Percentiles rank a stretch among this genome's conserved stretches.
Conservation (phyloP, 2,888 invertebrate genomes). For the Polydrusus tereticollis region DNA sequence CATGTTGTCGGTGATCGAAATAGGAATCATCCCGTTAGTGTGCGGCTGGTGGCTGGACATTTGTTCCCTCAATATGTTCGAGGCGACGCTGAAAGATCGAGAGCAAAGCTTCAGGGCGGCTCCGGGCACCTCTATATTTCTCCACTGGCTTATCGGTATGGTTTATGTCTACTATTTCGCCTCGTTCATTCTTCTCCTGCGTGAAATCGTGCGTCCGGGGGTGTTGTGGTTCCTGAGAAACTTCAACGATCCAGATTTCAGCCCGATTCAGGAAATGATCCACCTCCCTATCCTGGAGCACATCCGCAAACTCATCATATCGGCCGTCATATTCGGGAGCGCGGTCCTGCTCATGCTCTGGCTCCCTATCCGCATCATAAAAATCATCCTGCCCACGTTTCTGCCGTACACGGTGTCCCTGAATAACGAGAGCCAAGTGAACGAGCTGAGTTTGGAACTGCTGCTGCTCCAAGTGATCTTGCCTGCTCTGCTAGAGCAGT, state of each 20-base stretch:
- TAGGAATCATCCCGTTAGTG: conserved; percentile 95
- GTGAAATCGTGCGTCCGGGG: conserved; percentile 96
- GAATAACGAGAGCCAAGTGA: conserved; percentile 87
- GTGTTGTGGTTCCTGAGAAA: conserved; percentile 98
- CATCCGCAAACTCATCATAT: conserved; percentile 89
- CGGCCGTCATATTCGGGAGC: conserved; percentile 95
- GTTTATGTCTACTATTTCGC: conserved; percentile 99
- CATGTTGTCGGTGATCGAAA: conserved; percentile 94
- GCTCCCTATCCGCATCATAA: conserved; percentile 91
- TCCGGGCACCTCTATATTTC: conserved; percentile 96
- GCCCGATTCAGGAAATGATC: conserved; percentile 99
- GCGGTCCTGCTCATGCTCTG: conserved; percentile 96
- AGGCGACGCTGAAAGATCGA: conserved; percentile 89
- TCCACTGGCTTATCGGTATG: conserved; percentile 99
- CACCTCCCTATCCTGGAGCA: conserved; percentile 94
- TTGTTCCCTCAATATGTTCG: conserved; percentile 93
- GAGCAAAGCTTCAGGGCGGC: conserved; percentile 90
- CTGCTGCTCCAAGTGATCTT: conserved; percentile 92
- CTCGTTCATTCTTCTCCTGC: conserved; percentile 90
- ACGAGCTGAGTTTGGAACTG: conserved; percentile 94
- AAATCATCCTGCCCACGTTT: conserved; percentile 85
- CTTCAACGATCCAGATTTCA: conserved; percentile 98
- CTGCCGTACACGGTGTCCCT: conserved; percentile 94
- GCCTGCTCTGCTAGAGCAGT: conserved; percentile 96
- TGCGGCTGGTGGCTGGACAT: conserved; percentile 99